These are phyloP conservation scores for Acleris emargana DNA, from an alignment of 2,888 invertebrate genomes.

Conservation along the genomic window DNA sequence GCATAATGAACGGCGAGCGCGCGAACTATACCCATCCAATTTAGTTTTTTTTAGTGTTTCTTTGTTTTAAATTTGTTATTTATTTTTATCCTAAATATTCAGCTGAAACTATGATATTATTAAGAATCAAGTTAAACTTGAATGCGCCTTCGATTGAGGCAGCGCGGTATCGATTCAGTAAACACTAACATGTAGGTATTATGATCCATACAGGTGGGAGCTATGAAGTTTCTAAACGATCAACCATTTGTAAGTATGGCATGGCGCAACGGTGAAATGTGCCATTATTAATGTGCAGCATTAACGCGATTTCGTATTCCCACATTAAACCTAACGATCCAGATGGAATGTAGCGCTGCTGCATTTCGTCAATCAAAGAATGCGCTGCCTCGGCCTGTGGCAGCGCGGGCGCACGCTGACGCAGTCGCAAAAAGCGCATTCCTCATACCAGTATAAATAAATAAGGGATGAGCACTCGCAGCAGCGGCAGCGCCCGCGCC, in stretches of 20 bases:
- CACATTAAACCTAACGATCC: constrained; percentile 68
- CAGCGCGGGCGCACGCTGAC: constrained; percentile 67
- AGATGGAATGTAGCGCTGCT: constrained; percentile 65
- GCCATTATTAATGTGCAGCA: constrained; percentile 35
- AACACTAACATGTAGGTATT: no score
- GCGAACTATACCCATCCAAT: not conserved
- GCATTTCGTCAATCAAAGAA: constrained; percentile 80
- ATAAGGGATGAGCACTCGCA: constrained; percentile 79
- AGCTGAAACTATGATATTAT: no score
- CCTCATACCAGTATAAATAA: constrained; percentile 81
- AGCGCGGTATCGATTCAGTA: no score
- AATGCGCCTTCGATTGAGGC: no score
- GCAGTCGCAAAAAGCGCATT: constrained; percentile 72
- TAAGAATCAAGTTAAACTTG: no score
- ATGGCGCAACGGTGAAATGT: constrained; percentile 41
- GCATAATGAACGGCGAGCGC: not conserved
- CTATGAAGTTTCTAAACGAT: not conserved
- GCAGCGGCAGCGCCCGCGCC: constrained; percentile 52
- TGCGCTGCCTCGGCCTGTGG: constrained; percentile 67
- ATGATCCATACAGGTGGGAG: no score
- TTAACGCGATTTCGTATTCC: constrained; percentile 38
- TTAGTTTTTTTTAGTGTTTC: not conserved
- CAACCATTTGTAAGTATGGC: not conserved
- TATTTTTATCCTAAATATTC: not conserved
- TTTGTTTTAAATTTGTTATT: not conserved